Evolutionary conservation across 30 jellyfish, hydroid and myxozoan genomes (phyloP).

Genomic region (Chrysaora quinquecirrha): DNA sequence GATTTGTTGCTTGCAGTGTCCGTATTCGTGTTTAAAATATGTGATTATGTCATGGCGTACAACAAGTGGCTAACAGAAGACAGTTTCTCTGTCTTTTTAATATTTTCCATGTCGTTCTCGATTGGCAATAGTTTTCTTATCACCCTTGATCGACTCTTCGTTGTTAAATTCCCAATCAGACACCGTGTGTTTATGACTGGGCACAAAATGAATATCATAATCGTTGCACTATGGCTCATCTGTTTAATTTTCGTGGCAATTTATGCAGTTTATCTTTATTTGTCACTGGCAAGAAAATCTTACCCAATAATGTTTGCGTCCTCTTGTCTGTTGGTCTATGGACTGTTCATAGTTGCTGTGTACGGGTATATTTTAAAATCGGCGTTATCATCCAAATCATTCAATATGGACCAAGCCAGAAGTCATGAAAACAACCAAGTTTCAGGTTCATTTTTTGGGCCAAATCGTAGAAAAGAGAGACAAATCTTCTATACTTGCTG

Average conservation of each 20-base stretch:
- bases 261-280: neutral
- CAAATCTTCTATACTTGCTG: constrained; percentile 20
- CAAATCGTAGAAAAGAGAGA: constrained; percentile 25
- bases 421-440: neutral
- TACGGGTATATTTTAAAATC: neutral
- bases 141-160: constrained; percentile 30
- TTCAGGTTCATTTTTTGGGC: neutral
- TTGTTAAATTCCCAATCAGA: constrained; percentile 11
- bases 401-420: neutral
- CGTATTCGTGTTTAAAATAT: neutral
- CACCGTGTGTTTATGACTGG: constrained; percentile 7
- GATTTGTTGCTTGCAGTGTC: neutral
- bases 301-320: neutral
- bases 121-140: neutral
- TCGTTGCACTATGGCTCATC: constrained; percentile 10
- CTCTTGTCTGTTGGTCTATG: neutral
- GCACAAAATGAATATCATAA: neutral
- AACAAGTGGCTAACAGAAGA: constrained; percentile 18
- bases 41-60: neutral
- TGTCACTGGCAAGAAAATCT: neutral
- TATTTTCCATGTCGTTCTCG: neutral
- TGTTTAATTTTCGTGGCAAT: neutral
- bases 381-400: constrained; percentile 9
- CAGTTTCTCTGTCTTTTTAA: constrained; percentile 12
- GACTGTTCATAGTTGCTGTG: neutral